Evolutionary conservation across 2,888 invertebrate genomes (phyloP).

Genomic region (Tachina lurida): DNA sequence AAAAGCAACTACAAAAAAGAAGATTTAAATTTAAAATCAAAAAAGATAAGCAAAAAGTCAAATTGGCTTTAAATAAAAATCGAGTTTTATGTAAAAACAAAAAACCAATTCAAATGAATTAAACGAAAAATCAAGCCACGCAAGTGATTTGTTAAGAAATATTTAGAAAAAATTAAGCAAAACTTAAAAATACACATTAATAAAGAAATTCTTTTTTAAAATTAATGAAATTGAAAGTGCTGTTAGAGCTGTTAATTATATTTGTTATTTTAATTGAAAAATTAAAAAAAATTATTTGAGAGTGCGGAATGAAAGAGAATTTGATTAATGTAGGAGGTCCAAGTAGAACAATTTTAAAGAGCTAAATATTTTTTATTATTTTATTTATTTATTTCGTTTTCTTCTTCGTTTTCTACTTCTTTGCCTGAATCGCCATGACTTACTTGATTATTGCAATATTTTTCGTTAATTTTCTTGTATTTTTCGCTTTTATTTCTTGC

Average conservation of each 20-base stretch:
- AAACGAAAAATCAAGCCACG: constrained; percentile 50
- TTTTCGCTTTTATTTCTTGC: constrained; percentile 15
- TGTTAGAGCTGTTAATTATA: constrained; percentile 38
- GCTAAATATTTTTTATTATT: not conserved
- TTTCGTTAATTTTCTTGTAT: constrained; percentile 5
- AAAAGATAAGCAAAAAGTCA: constrained; percentile 16
- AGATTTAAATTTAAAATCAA: constrained; percentile 23
- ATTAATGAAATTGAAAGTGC: constrained; percentile 62
- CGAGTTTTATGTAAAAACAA: constrained; percentile 24
- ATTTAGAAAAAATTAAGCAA: not conserved
- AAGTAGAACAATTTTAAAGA: constrained; percentile 24
- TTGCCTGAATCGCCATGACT: constrained; percentile 22
- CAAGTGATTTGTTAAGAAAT: constrained; percentile 22
- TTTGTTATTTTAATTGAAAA: constrained; percentile 33
- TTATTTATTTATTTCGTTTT: not conserved
- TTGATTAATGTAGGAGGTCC: not conserved
- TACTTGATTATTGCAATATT: constrained; percentile 26
- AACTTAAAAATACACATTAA: constrained; percentile 15
- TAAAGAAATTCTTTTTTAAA: constrained; percentile 1
- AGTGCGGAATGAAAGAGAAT: not conserved
- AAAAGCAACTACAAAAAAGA: constrained; percentile 50
- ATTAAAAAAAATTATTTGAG: not conserved
- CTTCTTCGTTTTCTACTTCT: constrained; percentile 17
- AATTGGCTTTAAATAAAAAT: constrained; percentile 58
- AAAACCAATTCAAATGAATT: not conserved